Percentiles rank a stretch among this genome's conserved stretches.
Conservation (phyloP, 2,113 vertebrate genomes). For the Gila orcuttii region DNA sequence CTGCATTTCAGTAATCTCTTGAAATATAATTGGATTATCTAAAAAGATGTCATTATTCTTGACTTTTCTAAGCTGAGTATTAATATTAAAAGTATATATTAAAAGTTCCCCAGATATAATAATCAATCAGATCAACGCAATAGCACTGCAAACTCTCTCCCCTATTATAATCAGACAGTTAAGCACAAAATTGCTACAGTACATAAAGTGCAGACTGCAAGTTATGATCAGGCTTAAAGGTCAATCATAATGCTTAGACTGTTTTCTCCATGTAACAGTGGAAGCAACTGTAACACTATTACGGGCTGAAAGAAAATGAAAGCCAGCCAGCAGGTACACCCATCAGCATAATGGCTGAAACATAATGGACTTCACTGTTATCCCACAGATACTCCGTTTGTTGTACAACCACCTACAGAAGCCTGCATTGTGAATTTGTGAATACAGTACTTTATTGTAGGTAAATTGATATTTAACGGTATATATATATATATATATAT, state of each 20-base stretch:
- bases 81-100: not conserved
- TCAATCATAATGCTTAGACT: not conserved
- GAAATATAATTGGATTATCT: not conserved
- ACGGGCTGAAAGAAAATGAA: not conserved
- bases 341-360: not conserved
- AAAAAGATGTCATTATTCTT: not conserved
- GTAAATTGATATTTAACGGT: not conserved
- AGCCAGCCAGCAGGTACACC: not conserved
- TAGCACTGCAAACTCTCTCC: not conserved
- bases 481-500: rapidly evolving
- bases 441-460: not conserved
- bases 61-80: not conserved
- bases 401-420: not conserved
- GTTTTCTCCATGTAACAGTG: not conserved
- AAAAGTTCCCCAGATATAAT: too few relatives aligned
- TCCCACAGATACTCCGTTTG: not conserved
- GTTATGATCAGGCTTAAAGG: not conserved
- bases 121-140: too few relatives aligned
- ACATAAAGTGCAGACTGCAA: slow-evolving; percentile 4
- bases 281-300: not conserved
- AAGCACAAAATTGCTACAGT: not conserved
- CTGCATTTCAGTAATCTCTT: not conserved
- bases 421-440: not conserved
- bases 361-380: not conserved
- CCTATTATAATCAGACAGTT: not conserved